phyloP scores from a whole-genome alignment of 2,797 vertebrate genomes.

The Hapalemur alaotrensis region DNA sequence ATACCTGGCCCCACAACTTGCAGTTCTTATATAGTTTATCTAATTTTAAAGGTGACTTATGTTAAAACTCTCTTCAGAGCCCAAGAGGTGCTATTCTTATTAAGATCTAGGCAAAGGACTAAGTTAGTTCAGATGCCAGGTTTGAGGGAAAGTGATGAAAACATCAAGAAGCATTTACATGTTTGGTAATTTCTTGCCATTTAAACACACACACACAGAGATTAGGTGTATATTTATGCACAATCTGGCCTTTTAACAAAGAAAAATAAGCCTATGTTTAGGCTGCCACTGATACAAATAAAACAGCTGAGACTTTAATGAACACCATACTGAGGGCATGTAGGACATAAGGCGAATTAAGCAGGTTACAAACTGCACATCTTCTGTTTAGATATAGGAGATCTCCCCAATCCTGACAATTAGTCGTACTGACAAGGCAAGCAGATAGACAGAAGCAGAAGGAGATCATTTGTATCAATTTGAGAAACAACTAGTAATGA shows the following conservation, averaged over 20 bases:
- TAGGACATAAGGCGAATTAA: slow-evolving; percentile 88
- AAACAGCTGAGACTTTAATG: slow-evolving; percentile 89
- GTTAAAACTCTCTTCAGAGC: slow-evolving; percentile 20
- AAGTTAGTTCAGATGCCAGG: neutral
- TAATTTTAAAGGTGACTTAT: slow-evolving; percentile 17
- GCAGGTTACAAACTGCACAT: slow-evolving; percentile 86
- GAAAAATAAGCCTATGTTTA: slow-evolving; percentile 85
- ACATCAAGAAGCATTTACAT: slow-evolving; percentile 26
- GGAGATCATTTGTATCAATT: slow-evolving; percentile 90
- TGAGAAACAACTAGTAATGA: slow-evolving; percentile 86
- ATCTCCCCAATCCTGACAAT: slow-evolving; percentile 84
- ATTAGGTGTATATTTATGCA: slow-evolving; percentile 82
- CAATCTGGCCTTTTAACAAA: slow-evolving; percentile 88
- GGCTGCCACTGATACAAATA: slow-evolving; percentile 80
- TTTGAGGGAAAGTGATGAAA: slow-evolving; percentile 49
- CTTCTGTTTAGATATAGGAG: slow-evolving; percentile 84
- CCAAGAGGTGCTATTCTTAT: neutral
- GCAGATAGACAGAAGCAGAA: slow-evolving; percentile 88
- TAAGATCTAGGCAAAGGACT: neutral
- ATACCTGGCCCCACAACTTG: neutral
- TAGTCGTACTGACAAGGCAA: slow-evolving; percentile 84
- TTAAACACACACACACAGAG: slow-evolving; percentile 19
- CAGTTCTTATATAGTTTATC: neutral
- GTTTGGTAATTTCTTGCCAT: slow-evolving; percentile 65
- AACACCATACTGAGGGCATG: slow-evolving; percentile 87